phyloP scores from a whole-genome alignment of 2,797 vertebrate species.

The Phataginus tetradactyla region DNA sequence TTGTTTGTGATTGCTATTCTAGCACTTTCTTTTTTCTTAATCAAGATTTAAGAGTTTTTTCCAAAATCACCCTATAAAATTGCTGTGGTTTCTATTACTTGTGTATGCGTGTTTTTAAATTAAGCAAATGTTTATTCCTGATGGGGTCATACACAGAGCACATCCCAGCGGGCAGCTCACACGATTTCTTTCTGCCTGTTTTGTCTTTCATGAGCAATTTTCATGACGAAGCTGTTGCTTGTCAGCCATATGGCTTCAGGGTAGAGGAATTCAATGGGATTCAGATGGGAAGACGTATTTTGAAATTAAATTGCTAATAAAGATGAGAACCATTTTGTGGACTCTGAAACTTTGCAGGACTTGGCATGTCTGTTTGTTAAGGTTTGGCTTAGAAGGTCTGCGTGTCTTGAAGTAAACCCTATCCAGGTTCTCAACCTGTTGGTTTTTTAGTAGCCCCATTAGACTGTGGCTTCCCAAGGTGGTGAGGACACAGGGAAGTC shows the following conservation, averaged over 20 bases:
- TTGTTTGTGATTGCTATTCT: neutral
- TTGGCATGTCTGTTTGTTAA: neutral
- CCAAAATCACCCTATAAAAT: neutral
- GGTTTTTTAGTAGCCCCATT: neutral
- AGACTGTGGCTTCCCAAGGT: neutral
- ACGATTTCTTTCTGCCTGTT: neutral
- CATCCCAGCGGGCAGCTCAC: neutral
- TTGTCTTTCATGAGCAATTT: neutral
- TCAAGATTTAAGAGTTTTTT: neutral
- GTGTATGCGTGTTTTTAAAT: neutral
- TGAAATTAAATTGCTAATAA: neutral
- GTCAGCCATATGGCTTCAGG: neutral
- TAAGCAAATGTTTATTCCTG: neutral
- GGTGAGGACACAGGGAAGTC: neutral
- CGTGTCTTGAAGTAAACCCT: neutral
- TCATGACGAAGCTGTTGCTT: neutral
- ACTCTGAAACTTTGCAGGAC: neutral
- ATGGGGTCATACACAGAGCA: neutral
- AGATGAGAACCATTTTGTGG: neutral
- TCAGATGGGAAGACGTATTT: neutral
- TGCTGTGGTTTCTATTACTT: neutral
- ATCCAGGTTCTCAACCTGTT: neutral
- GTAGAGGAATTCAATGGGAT: neutral
- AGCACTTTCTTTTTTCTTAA: neutral
- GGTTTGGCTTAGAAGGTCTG: neutral